Evolutionary conservation across 2,888 invertebrate species (phyloP).

Genomic region (Physocephala rufipes): DNA sequence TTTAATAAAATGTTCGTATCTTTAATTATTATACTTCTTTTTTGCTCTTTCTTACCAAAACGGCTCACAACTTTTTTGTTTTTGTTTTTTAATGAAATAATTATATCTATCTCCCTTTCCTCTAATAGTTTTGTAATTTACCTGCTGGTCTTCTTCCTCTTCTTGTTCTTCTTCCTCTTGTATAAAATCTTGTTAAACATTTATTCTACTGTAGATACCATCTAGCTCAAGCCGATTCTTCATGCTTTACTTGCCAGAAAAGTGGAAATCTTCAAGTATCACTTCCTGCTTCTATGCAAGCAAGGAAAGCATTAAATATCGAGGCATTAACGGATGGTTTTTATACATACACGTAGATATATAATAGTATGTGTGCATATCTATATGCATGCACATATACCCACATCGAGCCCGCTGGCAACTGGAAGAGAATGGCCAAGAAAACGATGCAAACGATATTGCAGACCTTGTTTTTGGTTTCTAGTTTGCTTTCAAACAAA

Average conservation of each 20-base stretch:
- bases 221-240: constrained; percentile 2
- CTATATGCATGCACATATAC: too few species aligned
- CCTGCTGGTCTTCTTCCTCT: too few species aligned
- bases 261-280: constrained; percentile 27
- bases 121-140: background rate
- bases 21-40: background rate
- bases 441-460: background rate
- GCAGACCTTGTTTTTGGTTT: constrained; percentile 1
- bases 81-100: constrained; percentile 14
- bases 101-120: background rate
- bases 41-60: background rate
- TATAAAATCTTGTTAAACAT: constrained; percentile 1
- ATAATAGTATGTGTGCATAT: background rate
- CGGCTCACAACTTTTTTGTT: constrained; percentile 11
- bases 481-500: constrained; percentile 2
- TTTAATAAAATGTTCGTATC: constrained; percentile 21
- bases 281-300: constrained; percentile 27
- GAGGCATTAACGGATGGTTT: constrained; percentile 5
- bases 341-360: too few species aligned
- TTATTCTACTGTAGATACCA: background rate
- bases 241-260: background rate
- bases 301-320: constrained; percentile 26
- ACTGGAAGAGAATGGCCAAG: background rate
- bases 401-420: too few species aligned
- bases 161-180: constrained; percentile 1